Base-by-base conservation (phyloP, 2,797 vertebrate genomes). In the Enteromius fasciolatus region DNA sequence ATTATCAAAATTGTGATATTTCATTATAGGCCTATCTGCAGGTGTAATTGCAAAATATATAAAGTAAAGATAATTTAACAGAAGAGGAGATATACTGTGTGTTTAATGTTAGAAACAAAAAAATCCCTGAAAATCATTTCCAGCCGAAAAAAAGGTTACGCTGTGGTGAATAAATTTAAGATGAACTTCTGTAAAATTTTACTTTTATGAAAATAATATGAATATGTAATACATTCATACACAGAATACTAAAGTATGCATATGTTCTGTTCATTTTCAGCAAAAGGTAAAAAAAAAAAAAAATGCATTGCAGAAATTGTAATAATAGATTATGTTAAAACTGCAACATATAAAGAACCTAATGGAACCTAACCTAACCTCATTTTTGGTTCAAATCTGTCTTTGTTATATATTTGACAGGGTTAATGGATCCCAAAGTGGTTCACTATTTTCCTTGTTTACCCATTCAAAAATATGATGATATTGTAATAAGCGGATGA, bases 91-190 rank as follows among this genome's bases (percentile, higher is more conserved):
- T 15, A 20, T 10, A 18, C 44, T 44, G 10, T 11, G 25, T 25
- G 67, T 28, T 28, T 33, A 17, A 20, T 20, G 2, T 50, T 12
- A 31, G 46, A 50, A 28, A 50, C 50, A 0, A 72, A 28, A 72
- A 50, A 4, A 48, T 18, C 25, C 9, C 25, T 72, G 18, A 73
- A 54, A 74, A 74, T 54, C 0, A 36, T 14, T 73, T 73, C 70
- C 69, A 73, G 18, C 0, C 28, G 33, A n/a, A 18, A 17, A 25
- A 20, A 36, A n/a, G 33, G 28, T 28, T 28, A 50, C 5, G 5
- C 28, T 54, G n/a, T n/a, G n/a, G n/a, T n/a, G 48, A 74, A 73
- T 73, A 33, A 73, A 73, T 73, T 52, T n/a, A n/a, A n/a, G n/a
- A n/a, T n/a, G n/a, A 74, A 48, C 18, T 52, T n/a, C 48, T 73